These are phyloP conservation scores for Rynchops niger DNA, from an alignment of 2,113 vertebrate species.

Conservation along the genomic window DNA sequence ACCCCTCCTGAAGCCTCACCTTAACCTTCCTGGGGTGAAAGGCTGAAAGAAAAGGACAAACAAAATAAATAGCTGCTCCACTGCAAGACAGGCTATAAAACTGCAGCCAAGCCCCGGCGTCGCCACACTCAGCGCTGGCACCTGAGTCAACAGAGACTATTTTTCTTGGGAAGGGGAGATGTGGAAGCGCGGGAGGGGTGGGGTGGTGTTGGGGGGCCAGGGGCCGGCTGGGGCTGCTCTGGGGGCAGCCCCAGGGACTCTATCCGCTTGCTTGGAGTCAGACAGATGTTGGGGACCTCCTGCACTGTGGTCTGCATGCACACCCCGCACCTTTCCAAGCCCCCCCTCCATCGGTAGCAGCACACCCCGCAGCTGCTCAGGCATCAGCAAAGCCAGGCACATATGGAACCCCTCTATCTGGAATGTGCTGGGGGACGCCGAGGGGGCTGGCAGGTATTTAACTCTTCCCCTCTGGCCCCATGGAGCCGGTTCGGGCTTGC, in stretches of 20 bases:
- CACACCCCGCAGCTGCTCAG: neutral
- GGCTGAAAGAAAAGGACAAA: neutral
- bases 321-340: neutral
- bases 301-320: too few species aligned
- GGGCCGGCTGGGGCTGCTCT: neutral
- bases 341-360: neutral
- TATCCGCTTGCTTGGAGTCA: neutral
- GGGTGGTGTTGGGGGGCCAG: too few species aligned
- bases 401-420: neutral
- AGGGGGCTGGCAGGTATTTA: neutral
- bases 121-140: neutral
- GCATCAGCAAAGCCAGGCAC: neutral
- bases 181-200: neutral
- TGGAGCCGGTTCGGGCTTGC: neutral
- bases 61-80: fast-evolving
- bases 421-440: neutral
- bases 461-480: neutral
- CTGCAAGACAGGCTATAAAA: neutral
- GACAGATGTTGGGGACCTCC: neutral
- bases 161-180: neutral
- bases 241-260: neutral
- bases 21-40: neutral
- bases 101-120: neutral
- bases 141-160: neutral
- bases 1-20: too few species aligned